A percentile compares a stretch with the other conserved stretches of the same genome.
Evolutionary conservation across 2,888 invertebrate genomes (phyloP).

Genomic region (Diaperis boleti): DNA sequence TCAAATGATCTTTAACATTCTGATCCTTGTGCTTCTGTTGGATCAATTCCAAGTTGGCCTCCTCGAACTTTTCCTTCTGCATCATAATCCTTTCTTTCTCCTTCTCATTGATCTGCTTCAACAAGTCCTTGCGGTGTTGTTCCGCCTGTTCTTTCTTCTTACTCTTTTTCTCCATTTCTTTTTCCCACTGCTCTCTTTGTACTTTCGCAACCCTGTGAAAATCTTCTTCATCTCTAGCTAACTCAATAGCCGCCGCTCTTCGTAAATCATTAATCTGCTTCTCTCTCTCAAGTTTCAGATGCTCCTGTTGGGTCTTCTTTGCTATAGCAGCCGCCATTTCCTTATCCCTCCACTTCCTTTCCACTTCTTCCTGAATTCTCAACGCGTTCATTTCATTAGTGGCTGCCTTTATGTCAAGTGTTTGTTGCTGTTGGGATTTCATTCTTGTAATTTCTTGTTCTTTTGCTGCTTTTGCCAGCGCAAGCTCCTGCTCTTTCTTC

Average conservation of each 20-base stretch:
- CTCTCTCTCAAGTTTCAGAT: constrained; percentile 66
- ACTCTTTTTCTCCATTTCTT: constrained; percentile 64
- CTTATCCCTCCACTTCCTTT: constrained; percentile 76
- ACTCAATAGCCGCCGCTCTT: constrained; percentile 75
- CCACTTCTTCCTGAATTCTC: constrained; percentile 71
- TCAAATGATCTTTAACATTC: constrained; percentile 67
- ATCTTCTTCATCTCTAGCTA: constrained; percentile 71
- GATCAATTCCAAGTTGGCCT: constrained; percentile 74
- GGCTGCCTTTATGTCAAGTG: constrained; percentile 67
- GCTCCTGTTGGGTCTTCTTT: constrained; percentile 68
- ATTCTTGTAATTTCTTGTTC: constrained; percentile 72
- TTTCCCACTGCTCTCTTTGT: constrained; percentile 63
- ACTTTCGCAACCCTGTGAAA: constrained; percentile 67
- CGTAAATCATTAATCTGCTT: constrained; percentile 69
- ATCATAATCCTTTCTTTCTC: constrained; percentile 74
- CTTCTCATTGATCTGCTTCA: constrained; percentile 79
- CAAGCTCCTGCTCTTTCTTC: constrained; percentile 69
- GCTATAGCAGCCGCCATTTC: constrained; percentile 74
- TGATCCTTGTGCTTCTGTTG: constrained; percentile 72
- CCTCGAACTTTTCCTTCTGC: constrained; percentile 74
- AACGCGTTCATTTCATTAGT: constrained; percentile 69
- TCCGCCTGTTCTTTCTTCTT: constrained; percentile 66
- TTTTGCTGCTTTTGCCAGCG: constrained; percentile 70
- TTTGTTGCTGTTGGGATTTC: constrained; percentile 68
- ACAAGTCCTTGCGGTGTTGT: constrained; percentile 73